Percentiles rank a stretch among this genome's conserved stretches.
These are phyloP conservation scores for Leptodactylus fuscus DNA, from an alignment of 2,113 vertebrate species.

Conservation along the genomic window DNA sequence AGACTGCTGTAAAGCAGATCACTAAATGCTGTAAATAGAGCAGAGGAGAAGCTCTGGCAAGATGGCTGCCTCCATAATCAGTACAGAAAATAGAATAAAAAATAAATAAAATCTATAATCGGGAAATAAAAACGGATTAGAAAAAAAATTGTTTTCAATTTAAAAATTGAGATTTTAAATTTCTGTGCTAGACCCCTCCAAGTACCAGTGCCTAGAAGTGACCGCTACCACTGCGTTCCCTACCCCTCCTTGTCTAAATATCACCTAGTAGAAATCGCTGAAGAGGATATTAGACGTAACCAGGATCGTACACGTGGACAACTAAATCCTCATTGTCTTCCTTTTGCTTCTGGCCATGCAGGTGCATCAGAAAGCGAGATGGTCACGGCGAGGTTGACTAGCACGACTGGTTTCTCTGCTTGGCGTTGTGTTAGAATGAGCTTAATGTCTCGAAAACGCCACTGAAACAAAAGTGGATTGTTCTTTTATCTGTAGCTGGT, in stretches of 20 bases:
- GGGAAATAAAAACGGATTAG: no score
- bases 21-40: no score
- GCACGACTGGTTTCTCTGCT: conserved; percentile 36
- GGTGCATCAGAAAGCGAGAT: conserved; percentile 37
- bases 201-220: background rate
- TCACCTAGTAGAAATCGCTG: background rate
- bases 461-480: conserved; percentile 39
- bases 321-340: background rate
- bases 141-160: no score
- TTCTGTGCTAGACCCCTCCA: no score
- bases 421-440: conserved; percentile 50
- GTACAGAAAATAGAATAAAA: no score
- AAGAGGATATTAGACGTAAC: background rate
- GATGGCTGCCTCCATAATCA: no score
- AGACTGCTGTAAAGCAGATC: no score
- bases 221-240: background rate
- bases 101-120: no score
- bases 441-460: conserved; percentile 5
- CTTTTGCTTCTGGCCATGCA: background rate
- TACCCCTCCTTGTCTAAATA: background rate
- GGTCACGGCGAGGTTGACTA: background rate
- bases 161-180: no score
- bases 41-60: no score
- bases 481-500: conserved; percentile 46
- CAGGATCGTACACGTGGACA: background rate